Evolutionary conservation across 2,888 invertebrate genomes (phyloP).

Genomic region (Parnassius glacialis): DNA sequence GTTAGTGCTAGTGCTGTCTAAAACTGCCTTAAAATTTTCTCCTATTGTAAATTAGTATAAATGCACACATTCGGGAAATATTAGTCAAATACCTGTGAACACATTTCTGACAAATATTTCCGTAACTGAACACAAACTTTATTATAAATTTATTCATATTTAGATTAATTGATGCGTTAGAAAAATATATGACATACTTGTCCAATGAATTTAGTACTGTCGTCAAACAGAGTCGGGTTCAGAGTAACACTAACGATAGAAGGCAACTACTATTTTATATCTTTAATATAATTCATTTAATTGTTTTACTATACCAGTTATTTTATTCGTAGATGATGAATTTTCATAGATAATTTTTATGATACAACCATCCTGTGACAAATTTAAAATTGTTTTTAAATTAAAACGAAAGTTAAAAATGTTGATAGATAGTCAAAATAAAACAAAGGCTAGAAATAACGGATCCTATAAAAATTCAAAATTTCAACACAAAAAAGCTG

Average conservation of each 20-base stretch:
- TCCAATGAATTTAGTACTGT: no score
- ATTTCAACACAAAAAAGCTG: neutral
- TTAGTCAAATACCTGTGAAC: neutral
- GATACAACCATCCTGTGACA: neutral
- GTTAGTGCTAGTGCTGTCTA: slow-evolving; percentile 60
- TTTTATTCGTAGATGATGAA: no score
- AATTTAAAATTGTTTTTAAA: neutral
- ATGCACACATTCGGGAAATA: slow-evolving; percentile 50
- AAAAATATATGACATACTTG: slow-evolving; percentile 10
- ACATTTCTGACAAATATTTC: slow-evolving; percentile 5
- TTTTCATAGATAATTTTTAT: neutral
- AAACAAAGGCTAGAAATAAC: no score
- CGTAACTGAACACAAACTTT: slow-evolving; percentile 15
- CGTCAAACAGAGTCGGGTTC: no score
- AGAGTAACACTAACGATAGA: no score
- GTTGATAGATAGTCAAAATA: no score
- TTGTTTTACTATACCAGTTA: no score
- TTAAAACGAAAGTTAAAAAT: no score
- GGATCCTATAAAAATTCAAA: neutral
- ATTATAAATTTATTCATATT: neutral
- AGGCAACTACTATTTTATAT: no score
- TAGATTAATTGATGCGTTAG: slow-evolving; percentile 12
- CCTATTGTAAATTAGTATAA: slow-evolving; percentile 50
- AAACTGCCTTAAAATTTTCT: slow-evolving; percentile 66
- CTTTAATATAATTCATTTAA: no score